Evolutionary conservation across 92 coral and sea anemone genomes (phyloP).

Genomic region (Parazoanthus swiftii): DNA sequence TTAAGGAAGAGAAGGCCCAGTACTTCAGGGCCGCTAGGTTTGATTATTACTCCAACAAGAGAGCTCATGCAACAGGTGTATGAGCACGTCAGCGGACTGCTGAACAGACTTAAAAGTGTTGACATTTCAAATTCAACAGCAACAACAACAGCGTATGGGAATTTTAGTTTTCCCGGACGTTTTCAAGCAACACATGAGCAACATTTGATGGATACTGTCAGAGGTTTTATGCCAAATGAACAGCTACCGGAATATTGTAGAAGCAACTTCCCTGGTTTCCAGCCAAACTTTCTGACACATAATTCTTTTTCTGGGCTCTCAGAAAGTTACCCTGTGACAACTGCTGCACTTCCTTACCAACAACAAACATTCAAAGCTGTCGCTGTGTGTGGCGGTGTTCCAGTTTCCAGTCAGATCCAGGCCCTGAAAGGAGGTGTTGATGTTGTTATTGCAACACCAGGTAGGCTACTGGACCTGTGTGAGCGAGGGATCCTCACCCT

Average conservation of each 20-base stretch:
- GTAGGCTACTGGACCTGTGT: conserved; percentile 89
- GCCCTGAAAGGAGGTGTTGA: conserved; percentile 75
- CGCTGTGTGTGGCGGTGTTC: conserved; percentile 94
- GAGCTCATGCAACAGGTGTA: conserved; percentile 93
- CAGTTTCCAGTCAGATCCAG: conserved; percentile 72
- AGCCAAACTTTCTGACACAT: neutral
- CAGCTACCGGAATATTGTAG: neutral
- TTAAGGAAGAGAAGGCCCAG: conserved; percentile 76
- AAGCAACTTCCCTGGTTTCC: neutral
- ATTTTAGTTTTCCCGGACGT: neutral
- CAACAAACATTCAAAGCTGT: conserved; percentile 52
- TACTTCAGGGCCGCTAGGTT: conserved; percentile 73
- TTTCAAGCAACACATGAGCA: neutral
- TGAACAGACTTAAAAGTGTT: conserved; percentile 39
- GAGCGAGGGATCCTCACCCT: conserved; percentile 81
- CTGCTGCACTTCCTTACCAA: conserved; percentile 2
- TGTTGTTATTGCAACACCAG: conserved; percentile 91
- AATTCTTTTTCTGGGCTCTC: neutral
- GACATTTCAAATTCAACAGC: neutral
- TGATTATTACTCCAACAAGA: conserved; percentile 89
- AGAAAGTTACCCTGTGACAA: neutral
- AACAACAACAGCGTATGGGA: conserved; percentile 13
- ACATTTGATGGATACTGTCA: neutral
- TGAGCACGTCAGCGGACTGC: conserved; percentile 58
- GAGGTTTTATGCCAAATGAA: conserved; percentile 7